phyloP scores from a whole-genome alignment of 2,113 vertebrate genomes.

The Coreoperca whiteheadi region DNA sequence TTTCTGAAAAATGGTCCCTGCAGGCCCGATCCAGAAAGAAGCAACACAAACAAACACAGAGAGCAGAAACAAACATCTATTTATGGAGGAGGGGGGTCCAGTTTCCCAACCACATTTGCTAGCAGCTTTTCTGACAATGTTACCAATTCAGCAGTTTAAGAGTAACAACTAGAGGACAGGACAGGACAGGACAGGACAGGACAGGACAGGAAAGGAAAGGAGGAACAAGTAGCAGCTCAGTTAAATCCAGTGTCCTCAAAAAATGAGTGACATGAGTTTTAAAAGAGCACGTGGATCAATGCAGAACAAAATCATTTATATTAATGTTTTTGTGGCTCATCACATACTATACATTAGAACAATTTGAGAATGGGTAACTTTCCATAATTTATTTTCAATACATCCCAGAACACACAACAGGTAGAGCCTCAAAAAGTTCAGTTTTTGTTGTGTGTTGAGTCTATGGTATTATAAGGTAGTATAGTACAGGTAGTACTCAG shows the following conservation, averaged over 20 bases:
- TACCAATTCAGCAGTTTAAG: slow-evolving; percentile 79
- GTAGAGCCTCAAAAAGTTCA: background rate
- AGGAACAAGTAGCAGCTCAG: background rate
- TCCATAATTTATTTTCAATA: background rate
- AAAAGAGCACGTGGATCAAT: background rate
- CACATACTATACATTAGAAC: background rate
- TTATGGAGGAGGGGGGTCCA: slow-evolving; percentile 76
- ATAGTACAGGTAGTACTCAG: background rate
- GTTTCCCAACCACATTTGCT: slow-evolving; percentile 68
- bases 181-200: background rate
- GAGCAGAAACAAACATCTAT: slow-evolving; percentile 81
- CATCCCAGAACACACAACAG: background rate
- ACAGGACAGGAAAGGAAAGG: background rate
- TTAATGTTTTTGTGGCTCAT: background rate
- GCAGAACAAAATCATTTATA: background rate
- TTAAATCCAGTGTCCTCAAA: background rate
- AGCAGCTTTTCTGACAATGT: slow-evolving; percentile 69
- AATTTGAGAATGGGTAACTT: background rate
- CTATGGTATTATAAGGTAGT: background rate
- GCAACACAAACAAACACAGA: slow-evolving; percentile 76
- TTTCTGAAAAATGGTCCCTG: slow-evolving; percentile 80
- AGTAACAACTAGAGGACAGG: slow-evolving; percentile 40
- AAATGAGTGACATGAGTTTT: background rate
- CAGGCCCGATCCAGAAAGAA: slow-evolving; percentile 69
- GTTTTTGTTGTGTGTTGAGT: background rate